A percentile compares a stretch with the other conserved stretches of the same genome.
phyloP scores from a whole-genome alignment of 2,797 vertebrate species.

The Antrozous pallidus region DNA sequence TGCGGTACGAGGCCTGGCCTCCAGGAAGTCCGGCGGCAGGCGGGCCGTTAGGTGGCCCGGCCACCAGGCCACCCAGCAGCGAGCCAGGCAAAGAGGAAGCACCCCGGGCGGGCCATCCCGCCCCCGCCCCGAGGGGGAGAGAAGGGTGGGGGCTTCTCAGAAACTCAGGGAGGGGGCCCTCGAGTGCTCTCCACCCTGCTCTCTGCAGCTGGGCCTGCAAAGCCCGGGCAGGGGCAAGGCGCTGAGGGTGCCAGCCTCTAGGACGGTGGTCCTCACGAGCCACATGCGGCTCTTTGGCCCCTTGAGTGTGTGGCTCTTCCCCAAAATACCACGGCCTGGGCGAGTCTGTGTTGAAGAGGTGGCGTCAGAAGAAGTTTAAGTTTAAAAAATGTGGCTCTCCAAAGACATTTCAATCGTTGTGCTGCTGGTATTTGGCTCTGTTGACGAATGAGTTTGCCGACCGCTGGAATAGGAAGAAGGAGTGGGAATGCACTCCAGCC shows the following conservation, averaged over 20 bases:
- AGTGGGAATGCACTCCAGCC: not conserved
- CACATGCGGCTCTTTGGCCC: too few species aligned
- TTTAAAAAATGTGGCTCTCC: too few species aligned
- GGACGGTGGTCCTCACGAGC: too few species aligned
- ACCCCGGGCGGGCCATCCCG: not conserved
- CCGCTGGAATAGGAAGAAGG: too few species aligned
- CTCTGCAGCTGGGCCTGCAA: not conserved
- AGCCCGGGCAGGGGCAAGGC: not conserved
- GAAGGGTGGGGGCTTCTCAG: slow-evolving; percentile 55
- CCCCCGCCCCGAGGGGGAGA: not conserved
- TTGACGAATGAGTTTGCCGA: too few species aligned
- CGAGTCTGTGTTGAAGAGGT: too few species aligned
- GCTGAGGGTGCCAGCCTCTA: accelerated
- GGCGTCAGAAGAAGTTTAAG: too few species aligned
- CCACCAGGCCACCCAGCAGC: not conserved
- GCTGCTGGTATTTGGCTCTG: too few species aligned
- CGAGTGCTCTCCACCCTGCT: not conserved
- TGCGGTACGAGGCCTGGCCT: not conserved
- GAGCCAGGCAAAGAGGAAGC: slow-evolving; percentile 63
- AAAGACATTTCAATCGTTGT: too few species aligned
- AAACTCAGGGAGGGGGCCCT: slow-evolving; percentile 36
- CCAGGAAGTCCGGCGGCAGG: not conserved
- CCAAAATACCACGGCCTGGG: too few species aligned
- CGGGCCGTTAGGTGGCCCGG: not conserved
- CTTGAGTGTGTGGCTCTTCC: too few species aligned